A percentile compares a stretch with the other conserved stretches of the same genome.
Conservation (phyloP, 1,140 invertebrate species). For the Bombus waltoni region DNA sequence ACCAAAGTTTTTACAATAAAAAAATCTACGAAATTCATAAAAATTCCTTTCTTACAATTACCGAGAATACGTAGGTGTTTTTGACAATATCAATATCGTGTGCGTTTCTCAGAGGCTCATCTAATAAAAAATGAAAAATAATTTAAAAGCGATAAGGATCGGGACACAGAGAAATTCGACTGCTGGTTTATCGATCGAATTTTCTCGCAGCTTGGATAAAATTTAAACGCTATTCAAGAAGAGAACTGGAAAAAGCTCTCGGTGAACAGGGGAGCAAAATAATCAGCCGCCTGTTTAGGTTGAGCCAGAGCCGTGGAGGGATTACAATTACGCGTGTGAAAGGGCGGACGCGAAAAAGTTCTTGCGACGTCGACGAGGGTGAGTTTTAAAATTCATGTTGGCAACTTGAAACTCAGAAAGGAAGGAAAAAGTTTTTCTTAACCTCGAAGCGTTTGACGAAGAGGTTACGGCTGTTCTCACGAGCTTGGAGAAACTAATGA, state of each 20-base stretch:
- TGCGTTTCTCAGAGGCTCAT: too few relatives aligned
- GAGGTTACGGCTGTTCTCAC: neutral
- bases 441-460: conserved; percentile 25
- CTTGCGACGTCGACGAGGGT: neutral
- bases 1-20: too few relatives aligned
- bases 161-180: neutral
- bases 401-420: neutral
- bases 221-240: neutral
- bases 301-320: neutral
- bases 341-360: conserved; percentile 8
- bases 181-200: neutral
- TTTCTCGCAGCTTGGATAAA: neutral
- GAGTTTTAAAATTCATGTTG: conserved; percentile 24
- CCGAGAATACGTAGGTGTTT: too few relatives aligned
- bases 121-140: too few relatives aligned
- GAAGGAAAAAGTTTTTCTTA: conserved; percentile 11
- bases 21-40: too few relatives aligned
- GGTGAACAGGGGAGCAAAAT: neutral
- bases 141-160: too few relatives aligned
- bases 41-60: too few relatives aligned
- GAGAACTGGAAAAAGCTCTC: neutral
- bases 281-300: conserved; percentile 23
- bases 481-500: neutral
- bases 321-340: conserved; percentile 27
- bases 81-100: too few relatives aligned